Conservation (phyloP, 2,888 invertebrate genomes). For the Sericinus montela region DNA sequence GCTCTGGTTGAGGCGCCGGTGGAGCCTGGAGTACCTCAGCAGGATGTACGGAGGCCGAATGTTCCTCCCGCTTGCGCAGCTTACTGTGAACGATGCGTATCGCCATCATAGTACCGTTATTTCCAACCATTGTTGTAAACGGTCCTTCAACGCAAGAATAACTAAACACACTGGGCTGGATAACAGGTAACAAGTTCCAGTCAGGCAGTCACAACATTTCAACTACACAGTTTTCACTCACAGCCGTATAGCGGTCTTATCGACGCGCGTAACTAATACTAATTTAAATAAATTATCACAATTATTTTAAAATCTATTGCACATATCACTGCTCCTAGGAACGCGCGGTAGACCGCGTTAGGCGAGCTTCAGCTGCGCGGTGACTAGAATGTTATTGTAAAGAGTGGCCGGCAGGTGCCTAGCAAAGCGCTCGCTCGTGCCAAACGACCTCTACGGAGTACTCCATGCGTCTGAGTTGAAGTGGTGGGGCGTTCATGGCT, state of each 20-base stretch:
- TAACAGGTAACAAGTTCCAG: conserved; percentile 74
- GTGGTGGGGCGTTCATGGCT: conserved; percentile 67
- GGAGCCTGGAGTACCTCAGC: conserved; percentile 82
- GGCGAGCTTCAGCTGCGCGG: conserved; percentile 73
- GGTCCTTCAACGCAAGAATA: conserved; percentile 68
- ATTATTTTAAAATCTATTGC: conserved; percentile 74
- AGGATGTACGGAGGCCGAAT: conserved; percentile 84
- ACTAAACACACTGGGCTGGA: conserved; percentile 70
- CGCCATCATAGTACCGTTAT: conserved; percentile 91
- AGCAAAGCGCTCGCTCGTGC: conserved; percentile 81
- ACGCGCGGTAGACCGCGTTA: conserved; percentile 74
- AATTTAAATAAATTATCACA: conserved; percentile 78
- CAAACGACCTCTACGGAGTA: conserved; percentile 81
- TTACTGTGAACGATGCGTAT: conserved; percentile 95
- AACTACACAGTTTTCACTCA: conserved; percentile 73
- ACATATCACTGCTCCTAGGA: conserved; percentile 79
- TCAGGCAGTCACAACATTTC: conserved; percentile 77
- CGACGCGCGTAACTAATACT: conserved; percentile 66
- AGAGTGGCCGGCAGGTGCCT: conserved; percentile 79
- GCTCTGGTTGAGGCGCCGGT: conserved; percentile 70
- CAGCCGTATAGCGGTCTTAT: conserved; percentile 71
- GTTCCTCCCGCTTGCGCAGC: conserved; percentile 91
- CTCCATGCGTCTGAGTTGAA: conserved; percentile 79
- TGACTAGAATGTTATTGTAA: conserved; percentile 76
- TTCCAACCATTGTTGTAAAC: conserved; percentile 87